Evolutionary conservation across 1,140 invertebrate genomes (phyloP), one percentile per base, ranked within the genome.

Genomic region (Trichogramma pretiosum): DNA sequence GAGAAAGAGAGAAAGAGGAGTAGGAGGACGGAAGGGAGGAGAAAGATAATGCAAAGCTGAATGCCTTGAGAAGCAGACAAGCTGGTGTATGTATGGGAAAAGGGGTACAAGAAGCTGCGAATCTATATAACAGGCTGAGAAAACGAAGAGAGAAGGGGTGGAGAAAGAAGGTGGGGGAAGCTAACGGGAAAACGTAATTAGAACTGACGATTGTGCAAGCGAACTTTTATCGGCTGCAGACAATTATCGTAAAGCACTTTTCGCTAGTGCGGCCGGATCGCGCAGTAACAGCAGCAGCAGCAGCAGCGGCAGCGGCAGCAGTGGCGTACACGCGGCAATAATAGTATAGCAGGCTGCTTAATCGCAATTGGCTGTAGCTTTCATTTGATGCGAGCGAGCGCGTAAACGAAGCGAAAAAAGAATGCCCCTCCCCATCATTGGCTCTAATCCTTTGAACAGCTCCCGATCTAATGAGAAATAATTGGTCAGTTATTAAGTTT

Each of bases 21-120:
- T 48, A 39, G 46, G 40, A 26, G 51, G 52, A 56, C 54, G 52
- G 52, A 18, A 50, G 41, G 28, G 17, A 7, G 18, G 38, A 53
- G 51, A 51, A 52, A 59, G 57, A n/a, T 11, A 38, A 18, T 9
- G 4, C 8, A 40, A 40, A 40, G 11, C n/a, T n/a, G n/a, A n/a
- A n/a, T n/a, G n/a, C n/a, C n/a, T n/a, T n/a, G n/a, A n/a, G n/a
- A n/a, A n/a, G n/a, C n/a, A n/a, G n/a, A n/a, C n/a, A n/a, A n/a
- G n/a, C n/a, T n/a, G n/a, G n/a, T n/a, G n/a, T n/a, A n/a, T n/a
- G n/a, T 19, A 56, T 53, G 47, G 43, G 50, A 54, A 51, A 56
- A 56, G 50, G 55, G 53, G 52, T 55, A 53, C 56, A 56, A 57
- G 49, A 54, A 53, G n/a, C n/a, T n/a, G n/a, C n/a, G n/a, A n/a